These are phyloP conservation scores for Leucoma salicis DNA, from an alignment of 2,888 invertebrate species.

Conservation along the genomic window DNA sequence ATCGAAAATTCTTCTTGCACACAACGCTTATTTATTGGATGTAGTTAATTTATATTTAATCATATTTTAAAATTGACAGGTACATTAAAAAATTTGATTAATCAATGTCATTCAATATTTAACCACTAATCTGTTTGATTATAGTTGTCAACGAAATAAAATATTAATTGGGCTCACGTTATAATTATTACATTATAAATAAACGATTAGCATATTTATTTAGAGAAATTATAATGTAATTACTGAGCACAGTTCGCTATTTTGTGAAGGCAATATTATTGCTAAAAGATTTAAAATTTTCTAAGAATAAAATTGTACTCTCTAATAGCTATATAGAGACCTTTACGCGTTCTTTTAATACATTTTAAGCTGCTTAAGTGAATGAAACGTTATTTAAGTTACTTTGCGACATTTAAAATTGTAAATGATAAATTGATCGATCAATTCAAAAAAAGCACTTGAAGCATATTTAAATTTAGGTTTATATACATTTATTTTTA, in stretches of 20 bases:
- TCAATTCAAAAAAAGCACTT: slow-evolving; percentile 16
- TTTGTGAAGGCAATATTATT: too few species aligned
- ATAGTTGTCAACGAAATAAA: background rate
- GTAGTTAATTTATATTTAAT: background rate
- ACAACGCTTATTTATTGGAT: background rate
- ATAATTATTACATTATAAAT: slow-evolving; percentile 4
- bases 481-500: too few species aligned
- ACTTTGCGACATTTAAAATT: slow-evolving; percentile 5
- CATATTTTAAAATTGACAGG: background rate
- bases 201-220: slow-evolving; percentile 28
- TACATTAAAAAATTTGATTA: background rate
- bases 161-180: slow-evolving; percentile 22
- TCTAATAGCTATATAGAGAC: too few species aligned
- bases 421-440: background rate
- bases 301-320: too few species aligned
- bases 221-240: slow-evolving; percentile 28
- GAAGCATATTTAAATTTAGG: slow-evolving; percentile 10
- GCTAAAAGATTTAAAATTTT: too few species aligned
- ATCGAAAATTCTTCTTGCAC: too few species aligned
- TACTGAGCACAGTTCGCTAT: too few species aligned
- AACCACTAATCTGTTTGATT: background rate
- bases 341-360: too few species aligned
- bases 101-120: background rate
- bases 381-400: too few species aligned
- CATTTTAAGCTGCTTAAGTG: too few species aligned